Conservation (phyloP, 2,113 vertebrate genomes). For the Chaetura pelagica region DNA sequence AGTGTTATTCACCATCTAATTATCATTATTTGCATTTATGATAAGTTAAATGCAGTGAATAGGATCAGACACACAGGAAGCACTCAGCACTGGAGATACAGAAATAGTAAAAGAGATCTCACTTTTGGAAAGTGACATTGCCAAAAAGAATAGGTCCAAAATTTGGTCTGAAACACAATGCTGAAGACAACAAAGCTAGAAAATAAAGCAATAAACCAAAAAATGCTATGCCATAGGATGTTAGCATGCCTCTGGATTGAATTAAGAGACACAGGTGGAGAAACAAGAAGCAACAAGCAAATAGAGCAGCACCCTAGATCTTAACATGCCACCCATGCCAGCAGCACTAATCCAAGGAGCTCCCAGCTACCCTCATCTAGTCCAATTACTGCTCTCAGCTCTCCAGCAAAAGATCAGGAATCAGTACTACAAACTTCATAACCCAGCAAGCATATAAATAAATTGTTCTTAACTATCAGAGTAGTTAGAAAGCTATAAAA, state of each 20-base stretch:
- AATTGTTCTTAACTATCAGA: not conserved
- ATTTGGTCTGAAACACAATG: not conserved
- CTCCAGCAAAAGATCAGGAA: not conserved
- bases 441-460: not conserved
- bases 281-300: not conserved
- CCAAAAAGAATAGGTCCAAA: not conserved
- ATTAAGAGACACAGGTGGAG: not conserved
- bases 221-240: not conserved
- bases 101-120: not conserved
- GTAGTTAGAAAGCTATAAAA: not conserved
- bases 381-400: not conserved
- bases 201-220: not conserved
- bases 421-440: not conserved
- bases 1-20: constrained; percentile 59
- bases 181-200: not conserved
- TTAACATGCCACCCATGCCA: not conserved
- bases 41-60: constrained; percentile 44
- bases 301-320: not conserved
- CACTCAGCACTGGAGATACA: not conserved
- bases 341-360: not conserved
- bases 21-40: constrained; percentile 70
- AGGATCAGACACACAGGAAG: constrained; percentile 36
- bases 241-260: not conserved
- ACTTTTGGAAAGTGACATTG: not conserved
- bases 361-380: not conserved